Percentiles rank a stretch among this genome's conserved stretches.
Conservation (phyloP, 2,888 invertebrate genomes). For the Pachycephus smyrnensis region DNA sequence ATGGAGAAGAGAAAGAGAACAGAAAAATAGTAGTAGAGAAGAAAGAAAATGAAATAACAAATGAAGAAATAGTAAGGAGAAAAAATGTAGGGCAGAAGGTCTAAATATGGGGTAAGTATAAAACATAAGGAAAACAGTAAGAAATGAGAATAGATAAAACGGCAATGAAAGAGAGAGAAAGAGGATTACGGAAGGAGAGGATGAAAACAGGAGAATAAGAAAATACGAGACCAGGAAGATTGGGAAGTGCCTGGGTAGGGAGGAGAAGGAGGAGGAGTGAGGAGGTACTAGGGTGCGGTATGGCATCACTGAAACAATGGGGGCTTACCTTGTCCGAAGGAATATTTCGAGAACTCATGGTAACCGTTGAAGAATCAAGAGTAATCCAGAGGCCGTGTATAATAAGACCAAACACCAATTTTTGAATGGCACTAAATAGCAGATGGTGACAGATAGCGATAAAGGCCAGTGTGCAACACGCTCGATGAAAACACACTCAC, state of each 20-base stretch:
- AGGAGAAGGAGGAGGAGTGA: conserved; percentile 4
- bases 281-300: conserved; percentile 6
- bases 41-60: background rate
- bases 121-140: conserved; percentile 6
- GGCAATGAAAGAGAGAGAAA: conserved; percentile 6
- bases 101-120: conserved; percentile 9
- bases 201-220: background rate
- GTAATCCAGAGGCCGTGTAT: conserved; percentile 56
- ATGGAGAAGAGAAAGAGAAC: background rate
- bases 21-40: background rate
- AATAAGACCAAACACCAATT: conserved; percentile 44
- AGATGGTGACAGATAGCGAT: conserved; percentile 26
- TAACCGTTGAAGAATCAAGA: conserved; percentile 46
- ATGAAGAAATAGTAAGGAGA: background rate
- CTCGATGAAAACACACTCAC: conserved; percentile 43
- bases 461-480: conserved; percentile 29
- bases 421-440: conserved; percentile 42
- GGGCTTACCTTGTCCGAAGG: conserved; percentile 84
- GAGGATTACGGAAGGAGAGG: conserved; percentile 1
- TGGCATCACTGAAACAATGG: background rate
- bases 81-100: background rate
- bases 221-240: background rate
- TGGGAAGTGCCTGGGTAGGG: background rate
- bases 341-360: conserved; percentile 84
- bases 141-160: conserved; percentile 13